These are phyloP conservation scores for Drepana falcataria DNA, from an alignment of 2,888 invertebrate genomes.

Conservation along the genomic window DNA sequence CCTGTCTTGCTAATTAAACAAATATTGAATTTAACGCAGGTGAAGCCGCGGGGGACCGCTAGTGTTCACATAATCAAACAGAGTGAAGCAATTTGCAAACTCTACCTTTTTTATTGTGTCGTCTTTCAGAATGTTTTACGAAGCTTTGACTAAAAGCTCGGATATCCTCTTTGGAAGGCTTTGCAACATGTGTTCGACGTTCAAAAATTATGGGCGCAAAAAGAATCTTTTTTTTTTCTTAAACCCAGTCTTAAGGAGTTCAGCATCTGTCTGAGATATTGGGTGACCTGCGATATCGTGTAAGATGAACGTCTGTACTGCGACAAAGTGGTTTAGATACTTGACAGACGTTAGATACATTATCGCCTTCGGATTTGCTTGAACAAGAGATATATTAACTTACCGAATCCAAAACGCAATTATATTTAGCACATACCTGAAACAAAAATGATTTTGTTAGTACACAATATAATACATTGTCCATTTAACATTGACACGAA, in stretches of 20 bases:
- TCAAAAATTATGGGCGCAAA: constrained; percentile 29
- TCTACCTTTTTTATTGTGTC: neutral
- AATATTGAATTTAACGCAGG: too few relatives aligned
- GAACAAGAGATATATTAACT: neutral
- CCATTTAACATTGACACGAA: too few relatives aligned
- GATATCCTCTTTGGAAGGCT: constrained; percentile 44
- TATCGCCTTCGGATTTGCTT: neutral
- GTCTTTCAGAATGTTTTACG: constrained; percentile 28
- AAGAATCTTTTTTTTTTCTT: constrained; percentile 31
- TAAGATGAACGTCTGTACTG: constrained; percentile 25
- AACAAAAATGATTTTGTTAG: neutral
- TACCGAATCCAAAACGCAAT: neutral
- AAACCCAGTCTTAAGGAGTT: constrained; percentile 34
- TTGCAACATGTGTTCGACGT: constrained; percentile 45
- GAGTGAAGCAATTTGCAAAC: too few relatives aligned
- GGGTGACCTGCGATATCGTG: constrained; percentile 59
- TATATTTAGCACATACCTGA: neutral
- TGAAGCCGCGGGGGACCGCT: too few relatives aligned
- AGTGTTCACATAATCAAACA: too few relatives aligned
- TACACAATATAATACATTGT: neutral
- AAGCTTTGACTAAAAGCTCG: constrained; percentile 37
- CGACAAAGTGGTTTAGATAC: constrained; percentile 27
- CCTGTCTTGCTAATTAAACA: too few relatives aligned
- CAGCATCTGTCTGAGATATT: constrained; percentile 68
- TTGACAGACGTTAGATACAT: constrained; percentile 9